phyloP scores from a whole-genome alignment of 2,888 invertebrate genomes.

The Tillus elongatus region DNA sequence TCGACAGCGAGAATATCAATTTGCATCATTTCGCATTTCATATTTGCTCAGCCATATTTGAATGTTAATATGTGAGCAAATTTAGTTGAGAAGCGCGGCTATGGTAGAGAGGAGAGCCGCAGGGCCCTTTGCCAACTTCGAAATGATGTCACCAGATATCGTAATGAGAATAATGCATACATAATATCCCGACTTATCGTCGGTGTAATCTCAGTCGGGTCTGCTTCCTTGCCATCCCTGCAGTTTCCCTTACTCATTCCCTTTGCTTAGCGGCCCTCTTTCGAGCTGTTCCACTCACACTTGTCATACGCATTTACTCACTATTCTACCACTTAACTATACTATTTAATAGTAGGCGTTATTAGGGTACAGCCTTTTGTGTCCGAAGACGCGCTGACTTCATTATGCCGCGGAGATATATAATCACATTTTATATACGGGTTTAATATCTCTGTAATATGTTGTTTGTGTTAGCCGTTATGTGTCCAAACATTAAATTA shows the following conservation, averaged over 20 bases:
- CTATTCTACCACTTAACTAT: conserved; percentile 14
- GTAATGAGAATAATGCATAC: conserved; percentile 24
- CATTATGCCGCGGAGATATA: too few relatives aligned
- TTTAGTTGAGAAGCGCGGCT: too few relatives aligned
- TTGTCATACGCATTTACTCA: conserved; percentile 21
- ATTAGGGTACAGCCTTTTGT: conserved; percentile 16
- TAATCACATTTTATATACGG: too few relatives aligned
- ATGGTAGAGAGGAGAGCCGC: conserved; percentile 10
- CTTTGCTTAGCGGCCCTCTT: conserved; percentile 7
- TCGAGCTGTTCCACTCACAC: conserved; percentile 12
- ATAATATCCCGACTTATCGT: conserved; percentile 21
- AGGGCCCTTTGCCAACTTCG: conserved; percentile 17
- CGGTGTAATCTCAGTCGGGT: conserved; percentile 17
- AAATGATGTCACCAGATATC: conserved; percentile 23
- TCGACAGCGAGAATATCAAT: too few relatives aligned
- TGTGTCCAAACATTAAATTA: too few relatives aligned
- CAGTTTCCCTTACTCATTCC: conserved; percentile 16
- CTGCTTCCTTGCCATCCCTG: conserved; percentile 15
- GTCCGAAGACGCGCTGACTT: too few relatives aligned
- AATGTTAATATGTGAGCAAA: too few relatives aligned
- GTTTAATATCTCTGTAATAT: too few relatives aligned
- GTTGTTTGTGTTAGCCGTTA: too few relatives aligned
- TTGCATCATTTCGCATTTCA: too few relatives aligned
- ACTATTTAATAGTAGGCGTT: conserved; percentile 19
- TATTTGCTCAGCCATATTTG: too few relatives aligned